Conservation (phyloP, 2,888 invertebrate genomes). For the Cryptus armator region DNA sequence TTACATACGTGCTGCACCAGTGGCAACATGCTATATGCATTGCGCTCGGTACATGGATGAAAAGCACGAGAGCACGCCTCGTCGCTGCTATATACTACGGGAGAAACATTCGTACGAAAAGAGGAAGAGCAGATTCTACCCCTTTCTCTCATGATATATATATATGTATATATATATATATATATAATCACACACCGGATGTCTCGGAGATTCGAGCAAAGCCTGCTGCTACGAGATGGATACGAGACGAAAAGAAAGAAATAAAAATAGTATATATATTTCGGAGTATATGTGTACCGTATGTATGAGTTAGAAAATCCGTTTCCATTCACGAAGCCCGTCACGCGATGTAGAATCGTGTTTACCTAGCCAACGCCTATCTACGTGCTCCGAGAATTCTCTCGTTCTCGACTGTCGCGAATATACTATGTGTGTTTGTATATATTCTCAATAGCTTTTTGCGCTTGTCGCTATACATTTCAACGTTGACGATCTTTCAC, state of each 20-base stretch:
- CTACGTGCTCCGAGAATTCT: slow-evolving; percentile 38
- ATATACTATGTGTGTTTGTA: neutral
- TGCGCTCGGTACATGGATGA: slow-evolving; percentile 21
- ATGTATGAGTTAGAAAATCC: slow-evolving; percentile 33
- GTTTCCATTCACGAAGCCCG: slow-evolving; percentile 47
- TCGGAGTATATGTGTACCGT: neutral
- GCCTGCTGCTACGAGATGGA: neutral
- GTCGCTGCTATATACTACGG: neutral
- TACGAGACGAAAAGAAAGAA: slow-evolving; percentile 17
- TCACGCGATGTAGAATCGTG: slow-evolving; percentile 56
- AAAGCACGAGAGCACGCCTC: slow-evolving; percentile 31
- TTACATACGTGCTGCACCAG: slow-evolving; percentile 42
- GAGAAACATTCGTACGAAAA: slow-evolving; percentile 27
- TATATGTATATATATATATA: neutral
- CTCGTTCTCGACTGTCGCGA: slow-evolving; percentile 31
- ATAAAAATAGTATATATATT: slow-evolving; percentile 21
- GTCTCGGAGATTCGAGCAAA: slow-evolving; percentile 31
- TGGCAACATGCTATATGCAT: neutral
- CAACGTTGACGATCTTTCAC: slow-evolving; percentile 1
- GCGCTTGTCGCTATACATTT: slow-evolving; percentile 17
- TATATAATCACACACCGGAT: neutral
- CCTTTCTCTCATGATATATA: neutral
- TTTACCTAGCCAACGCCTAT: slow-evolving; percentile 59
- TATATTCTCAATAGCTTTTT: slow-evolving; percentile 17
- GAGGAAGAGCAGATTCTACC: slow-evolving; percentile 11